These are phyloP conservation scores for Xiphophorus hellerii DNA, from an alignment of 2,113 vertebrate genomes.

Conservation along the genomic window DNA sequence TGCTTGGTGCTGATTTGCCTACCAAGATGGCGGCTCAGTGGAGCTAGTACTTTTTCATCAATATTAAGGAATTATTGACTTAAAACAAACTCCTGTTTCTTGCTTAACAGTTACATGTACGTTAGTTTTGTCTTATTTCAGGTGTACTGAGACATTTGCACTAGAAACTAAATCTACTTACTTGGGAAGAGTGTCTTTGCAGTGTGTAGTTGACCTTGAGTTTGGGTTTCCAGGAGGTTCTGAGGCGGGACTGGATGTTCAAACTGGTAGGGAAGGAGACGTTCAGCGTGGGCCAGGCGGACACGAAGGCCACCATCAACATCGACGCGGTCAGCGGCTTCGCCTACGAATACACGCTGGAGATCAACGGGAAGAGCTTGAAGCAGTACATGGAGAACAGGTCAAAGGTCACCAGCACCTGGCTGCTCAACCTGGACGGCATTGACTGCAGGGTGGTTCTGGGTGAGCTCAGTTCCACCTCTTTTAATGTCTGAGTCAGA, in stretches of 20 bases:
- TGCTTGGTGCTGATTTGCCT: too few relatives aligned
- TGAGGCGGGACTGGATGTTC: conserved; percentile 98
- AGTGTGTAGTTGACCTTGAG: too few relatives aligned
- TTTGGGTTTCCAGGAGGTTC: conserved; percentile 81
- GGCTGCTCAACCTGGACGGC: conserved; percentile 90
- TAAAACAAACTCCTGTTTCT: too few relatives aligned
- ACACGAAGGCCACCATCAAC: conserved; percentile 95
- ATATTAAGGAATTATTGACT: too few relatives aligned
- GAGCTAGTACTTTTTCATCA: too few relatives aligned
- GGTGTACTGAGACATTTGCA: too few relatives aligned
- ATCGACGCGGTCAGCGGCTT: conserved; percentile 95
- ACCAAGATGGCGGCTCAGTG: too few relatives aligned
- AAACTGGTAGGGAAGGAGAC: conserved; percentile 97
- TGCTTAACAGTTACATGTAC: too few relatives aligned
- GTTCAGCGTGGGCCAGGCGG: conserved; percentile 87
- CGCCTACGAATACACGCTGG: conserved; percentile 96
- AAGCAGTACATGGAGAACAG: conserved; percentile 96
- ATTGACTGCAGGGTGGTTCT: conserved; percentile 91
- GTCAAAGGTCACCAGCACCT: conserved; percentile 95
- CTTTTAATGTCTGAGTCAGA: neutral
- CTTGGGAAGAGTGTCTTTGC: too few relatives aligned
- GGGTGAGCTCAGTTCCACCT: conserved; percentile 79
- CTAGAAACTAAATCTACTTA: too few relatives aligned
- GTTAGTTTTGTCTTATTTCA: too few relatives aligned
- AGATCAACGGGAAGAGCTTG: conserved; percentile 96